These are phyloP conservation scores for Petrocephalus schoutedeni DNA, from an alignment of 2,797 vertebrate genomes.

Conservation along the genomic window DNA sequence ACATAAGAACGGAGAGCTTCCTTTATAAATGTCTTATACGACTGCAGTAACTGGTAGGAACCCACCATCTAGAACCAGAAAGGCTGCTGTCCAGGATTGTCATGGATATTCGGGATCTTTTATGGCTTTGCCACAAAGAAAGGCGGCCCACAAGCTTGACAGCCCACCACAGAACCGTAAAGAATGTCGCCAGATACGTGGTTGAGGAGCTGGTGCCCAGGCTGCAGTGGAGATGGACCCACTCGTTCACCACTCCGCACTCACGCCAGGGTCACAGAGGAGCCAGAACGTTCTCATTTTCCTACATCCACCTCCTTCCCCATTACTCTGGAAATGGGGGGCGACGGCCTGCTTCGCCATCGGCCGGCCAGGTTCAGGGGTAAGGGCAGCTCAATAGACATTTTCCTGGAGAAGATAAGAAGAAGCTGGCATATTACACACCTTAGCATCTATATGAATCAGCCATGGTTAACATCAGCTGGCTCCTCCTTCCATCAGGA, in stretches of 20 bases:
- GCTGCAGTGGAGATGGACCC: not conserved
- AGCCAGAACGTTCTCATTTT: not conserved
- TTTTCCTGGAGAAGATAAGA: not conserved
- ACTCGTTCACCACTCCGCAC: not conserved
- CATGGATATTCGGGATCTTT: not conserved
- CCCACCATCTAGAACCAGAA: not conserved
- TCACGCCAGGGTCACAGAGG: not conserved
- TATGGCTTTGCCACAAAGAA: not conserved
- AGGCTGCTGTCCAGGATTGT: not conserved
- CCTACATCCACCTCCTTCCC: not conserved
- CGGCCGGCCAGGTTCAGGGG: not conserved
- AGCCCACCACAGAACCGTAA: not conserved
- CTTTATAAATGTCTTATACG: not conserved
- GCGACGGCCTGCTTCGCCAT: not conserved
- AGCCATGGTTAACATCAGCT: not conserved
- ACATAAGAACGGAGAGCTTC: not conserved
- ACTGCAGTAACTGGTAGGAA: not conserved
- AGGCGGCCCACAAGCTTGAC: not conserved
- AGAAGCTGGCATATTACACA: not conserved
- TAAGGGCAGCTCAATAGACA: not conserved
- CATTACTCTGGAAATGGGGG: not conserved
- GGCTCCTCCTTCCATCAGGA: not conserved
- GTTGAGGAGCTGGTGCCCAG: not conserved
- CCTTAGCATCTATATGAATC: not conserved
- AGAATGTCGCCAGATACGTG: not conserved